Evolutionary conservation across 2,113 vertebrate genomes (phyloP).

Genomic region (Lophochroa leadbeateri): DNA sequence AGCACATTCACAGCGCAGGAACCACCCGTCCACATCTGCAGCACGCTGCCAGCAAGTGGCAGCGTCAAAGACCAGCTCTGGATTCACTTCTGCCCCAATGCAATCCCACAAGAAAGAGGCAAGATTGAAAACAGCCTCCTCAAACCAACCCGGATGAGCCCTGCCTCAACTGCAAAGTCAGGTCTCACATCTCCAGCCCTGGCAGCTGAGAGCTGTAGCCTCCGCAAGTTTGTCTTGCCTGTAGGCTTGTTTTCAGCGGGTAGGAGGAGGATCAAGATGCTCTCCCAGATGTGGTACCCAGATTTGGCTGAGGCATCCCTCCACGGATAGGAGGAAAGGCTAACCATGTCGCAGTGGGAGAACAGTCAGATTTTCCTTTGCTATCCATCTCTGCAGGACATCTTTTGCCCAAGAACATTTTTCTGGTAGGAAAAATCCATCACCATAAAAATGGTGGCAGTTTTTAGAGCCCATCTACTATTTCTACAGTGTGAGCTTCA

Average conservation of each 20-base stretch:
- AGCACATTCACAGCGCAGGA: background rate
- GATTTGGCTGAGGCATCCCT: background rate
- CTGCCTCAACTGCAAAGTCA: background rate
- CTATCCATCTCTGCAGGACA: background rate
- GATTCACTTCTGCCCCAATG: background rate
- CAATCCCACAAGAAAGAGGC: constrained; percentile 42
- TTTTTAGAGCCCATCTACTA: background rate
- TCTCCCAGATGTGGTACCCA: fast-evolving
- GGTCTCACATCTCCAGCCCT: background rate
- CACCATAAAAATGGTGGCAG: background rate
- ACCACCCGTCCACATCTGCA: background rate
- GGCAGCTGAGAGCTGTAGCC: background rate
- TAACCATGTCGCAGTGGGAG: fast-evolving
- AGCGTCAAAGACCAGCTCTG: constrained; percentile 58
- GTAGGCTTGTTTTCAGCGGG: background rate
- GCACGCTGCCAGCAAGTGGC: background rate
- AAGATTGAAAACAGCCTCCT: constrained; percentile 41
- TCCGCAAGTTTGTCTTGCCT: background rate
- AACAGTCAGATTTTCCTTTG: background rate
- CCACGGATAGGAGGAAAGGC: background rate
- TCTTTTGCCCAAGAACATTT: background rate
- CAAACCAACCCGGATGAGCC: background rate
- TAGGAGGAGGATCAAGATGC: background rate
- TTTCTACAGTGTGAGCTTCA: background rate
- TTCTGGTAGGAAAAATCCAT: background rate